These are phyloP conservation scores for Papio anubis DNA, from an alignment of 2,113 vertebrate genomes.

Conservation along the genomic window DNA sequence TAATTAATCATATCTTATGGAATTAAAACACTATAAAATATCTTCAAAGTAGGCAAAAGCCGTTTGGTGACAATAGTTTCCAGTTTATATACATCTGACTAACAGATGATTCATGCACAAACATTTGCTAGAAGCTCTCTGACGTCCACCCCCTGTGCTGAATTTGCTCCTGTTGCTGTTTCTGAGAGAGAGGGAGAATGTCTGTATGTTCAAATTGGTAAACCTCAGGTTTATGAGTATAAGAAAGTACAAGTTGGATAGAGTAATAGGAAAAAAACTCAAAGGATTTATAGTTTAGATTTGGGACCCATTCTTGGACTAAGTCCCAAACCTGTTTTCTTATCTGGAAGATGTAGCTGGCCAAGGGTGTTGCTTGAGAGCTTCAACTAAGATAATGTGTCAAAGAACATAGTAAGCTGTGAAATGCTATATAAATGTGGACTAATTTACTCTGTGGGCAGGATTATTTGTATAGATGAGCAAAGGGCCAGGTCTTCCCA, in stretches of 20 bases:
- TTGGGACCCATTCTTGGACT: not conserved
- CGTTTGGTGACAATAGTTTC: not conserved
- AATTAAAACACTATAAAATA: not conserved
- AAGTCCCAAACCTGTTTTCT: conserved; percentile 14
- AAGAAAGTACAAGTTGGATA: not conserved
- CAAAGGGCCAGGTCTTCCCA: not conserved
- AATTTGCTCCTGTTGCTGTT: not conserved
- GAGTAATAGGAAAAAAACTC: not conserved
- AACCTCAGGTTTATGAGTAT: not conserved
- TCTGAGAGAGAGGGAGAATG: not conserved
- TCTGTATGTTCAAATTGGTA: not conserved
- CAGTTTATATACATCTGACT: not conserved
- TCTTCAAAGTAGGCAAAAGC: not conserved
- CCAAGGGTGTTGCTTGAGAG: not conserved
- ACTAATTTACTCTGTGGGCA: not conserved
- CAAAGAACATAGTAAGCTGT: not conserved
- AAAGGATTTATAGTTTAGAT: not conserved
- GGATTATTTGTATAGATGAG: not conserved
- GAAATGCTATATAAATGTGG: not conserved
- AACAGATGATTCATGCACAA: not conserved
- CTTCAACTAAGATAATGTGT: not conserved
- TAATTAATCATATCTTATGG: not conserved
- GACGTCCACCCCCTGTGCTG: not conserved
- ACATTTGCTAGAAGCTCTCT: not conserved
- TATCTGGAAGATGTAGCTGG: not conserved